Evolutionary conservation across 1,140 invertebrate genomes (phyloP), one percentile per base, ranked within the genome.

Genomic region (Drosophila pectinifera): DNA sequence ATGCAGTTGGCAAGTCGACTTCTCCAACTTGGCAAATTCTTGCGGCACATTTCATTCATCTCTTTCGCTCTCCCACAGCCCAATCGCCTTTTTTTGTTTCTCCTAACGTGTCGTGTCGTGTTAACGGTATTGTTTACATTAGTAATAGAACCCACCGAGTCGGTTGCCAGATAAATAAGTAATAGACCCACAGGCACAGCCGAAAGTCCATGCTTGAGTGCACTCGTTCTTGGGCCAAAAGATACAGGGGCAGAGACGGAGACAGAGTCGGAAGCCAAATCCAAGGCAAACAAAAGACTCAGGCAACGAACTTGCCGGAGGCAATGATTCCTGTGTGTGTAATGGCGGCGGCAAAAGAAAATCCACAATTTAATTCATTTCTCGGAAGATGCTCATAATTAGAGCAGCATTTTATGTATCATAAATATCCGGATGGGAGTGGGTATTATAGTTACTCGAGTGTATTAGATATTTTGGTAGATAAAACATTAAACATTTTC

Each of bases 121-220:
- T 85, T 86, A 85, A 85, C 82, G 82, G 82, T 85, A 85, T 85
- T 85, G 82, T 85, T 85, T 85, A 85, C 82, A 85, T 81, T 81
- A 79, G 80, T 85, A 86, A 86, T 82, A 85, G 81, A 84, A 77
- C 73, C 73, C 78, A 80, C 31, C 56, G 58, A 49, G 55, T 64
- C 80, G 81, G 81, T 84, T 77, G 83, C 74, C 80, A 68, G 62
- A 75, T 74, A 88, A 86, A 85, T 82, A 85, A 75, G 82, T 83
- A 82, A 82, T 85, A 77, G 78, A 80, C 64, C 58, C 58, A 65
- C 34, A 63, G 31, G 57, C 57, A 63, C 24, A 69, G 73, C 73
- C 58, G 42, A 74, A 81, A 74, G 67, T 62, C 43, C 70, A 77
- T 58, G 83, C 81, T 55, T 77, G 41, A 63, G 73, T 80, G 49